Evolutionary conservation across 2,113 vertebrate genomes (phyloP).

Genomic region (Zosterops borbonicus): DNA sequence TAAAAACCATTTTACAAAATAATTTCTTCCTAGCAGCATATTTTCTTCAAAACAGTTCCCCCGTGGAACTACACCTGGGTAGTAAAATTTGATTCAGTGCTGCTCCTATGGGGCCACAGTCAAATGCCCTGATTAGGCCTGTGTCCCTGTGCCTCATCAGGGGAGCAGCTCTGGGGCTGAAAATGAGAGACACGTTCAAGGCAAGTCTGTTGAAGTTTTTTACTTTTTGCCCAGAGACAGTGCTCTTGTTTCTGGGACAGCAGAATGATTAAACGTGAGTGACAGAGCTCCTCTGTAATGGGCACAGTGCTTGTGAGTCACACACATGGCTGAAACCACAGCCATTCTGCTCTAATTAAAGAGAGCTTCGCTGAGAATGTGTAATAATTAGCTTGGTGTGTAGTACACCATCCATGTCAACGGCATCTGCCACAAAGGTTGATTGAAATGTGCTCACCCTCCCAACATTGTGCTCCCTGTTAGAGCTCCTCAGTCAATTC

Average conservation of each 20-base stretch:
- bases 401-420: slow-evolving; percentile 9
- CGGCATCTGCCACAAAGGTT: not conserved
- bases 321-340: slow-evolving; percentile 18
- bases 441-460: slow-evolving; percentile 23
- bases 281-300: not conserved
- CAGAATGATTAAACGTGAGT: not conserved
- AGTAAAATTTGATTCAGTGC: slow-evolving; percentile 55
- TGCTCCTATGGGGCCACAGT: not conserved
- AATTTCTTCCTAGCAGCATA: slow-evolving; percentile 39
- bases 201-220: not conserved
- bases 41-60: slow-evolving; percentile 48
- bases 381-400: slow-evolving; percentile 45
- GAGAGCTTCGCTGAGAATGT: slow-evolving; percentile 60
- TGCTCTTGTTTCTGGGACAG: not conserved
- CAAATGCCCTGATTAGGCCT: not conserved
- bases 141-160: not conserved
- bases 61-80: slow-evolving; percentile 33
- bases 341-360: slow-evolving; percentile 60
- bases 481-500: not conserved
- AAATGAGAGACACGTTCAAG: not conserved
- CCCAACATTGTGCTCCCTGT: not conserved
- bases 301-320: slow-evolving; percentile 26
- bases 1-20: slow-evolving; percentile 66
- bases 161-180: not conserved
- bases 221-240: not conserved